Base-by-base conservation (phyloP, 2,113 vertebrate species). In the Seriola aureovittata region DNA sequence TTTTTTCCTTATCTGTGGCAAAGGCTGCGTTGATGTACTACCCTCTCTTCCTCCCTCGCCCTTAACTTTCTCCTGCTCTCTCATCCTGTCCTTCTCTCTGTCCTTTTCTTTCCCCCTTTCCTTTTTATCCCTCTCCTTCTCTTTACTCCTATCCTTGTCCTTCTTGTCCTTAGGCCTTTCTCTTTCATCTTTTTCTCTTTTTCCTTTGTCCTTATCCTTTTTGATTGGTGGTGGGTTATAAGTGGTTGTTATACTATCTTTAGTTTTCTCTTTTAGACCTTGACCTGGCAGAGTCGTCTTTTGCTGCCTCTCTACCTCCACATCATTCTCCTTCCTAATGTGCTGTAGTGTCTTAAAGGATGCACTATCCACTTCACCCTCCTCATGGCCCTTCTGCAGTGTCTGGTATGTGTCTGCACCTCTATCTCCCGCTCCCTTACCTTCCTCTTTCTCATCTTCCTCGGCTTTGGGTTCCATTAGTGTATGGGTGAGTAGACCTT, bases 121-220 rank as follows among this genome's bases (percentile, higher is more conserved):
- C 72, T 92, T 90, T 40, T 86, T 88, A 25, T 93, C 86, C 63
- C 72, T 86, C 3, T 90, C 89, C 78, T 86, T 88, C 21, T 92
- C 91, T 57, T 90, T 90, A 65, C 55, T 85, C 46, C 75, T 88
- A 3, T 88, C 88, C n/a, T 90, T 91, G 16, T 89, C 90, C 71
- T 89, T 92, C 67, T 82, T 91, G n/a, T 88, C 78, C 60, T 83
- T 93, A 0, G 1, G 40, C 42, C 67, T 87, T 12, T 88, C 88
- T 48, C 80, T 90, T 34, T 92, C 87, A 21, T 91, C 89, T 48
- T 34, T 87, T 42, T 92, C 89, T 72, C 78, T 75, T 46, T 85
- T 92, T 10, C 48, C 78, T 80, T 87, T 92, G 0, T 88, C 92
- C 60, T 84, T 92, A 3, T 93, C 93, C 65, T 91, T 93, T 78